phyloP scores from a whole-genome alignment of 2,113 vertebrate species.

The Semicossyphus pulcher region DNA sequence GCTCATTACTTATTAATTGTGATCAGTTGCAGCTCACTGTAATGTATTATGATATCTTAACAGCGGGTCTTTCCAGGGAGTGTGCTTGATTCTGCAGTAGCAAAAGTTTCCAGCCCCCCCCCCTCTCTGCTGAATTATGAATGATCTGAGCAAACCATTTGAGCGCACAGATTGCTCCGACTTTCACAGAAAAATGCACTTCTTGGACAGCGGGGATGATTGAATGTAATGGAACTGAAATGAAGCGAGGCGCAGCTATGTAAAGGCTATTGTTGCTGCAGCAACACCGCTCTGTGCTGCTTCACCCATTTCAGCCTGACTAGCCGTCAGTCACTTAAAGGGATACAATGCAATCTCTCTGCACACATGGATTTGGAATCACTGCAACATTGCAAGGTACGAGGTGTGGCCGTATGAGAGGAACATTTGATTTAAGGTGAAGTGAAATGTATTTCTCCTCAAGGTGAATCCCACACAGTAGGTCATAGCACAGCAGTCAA shows the following conservation, averaged over 20 bases:
- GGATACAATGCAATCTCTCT: conserved; percentile 40
- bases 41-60: not conserved
- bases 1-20: not conserved
- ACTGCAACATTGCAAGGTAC: not conserved
- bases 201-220: not conserved
- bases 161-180: not conserved
- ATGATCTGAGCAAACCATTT: not conserved
- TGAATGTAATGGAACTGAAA: conserved; percentile 28
- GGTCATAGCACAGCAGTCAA: not conserved
- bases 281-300: not conserved
- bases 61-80: not conserved
- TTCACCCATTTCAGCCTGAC: conserved; percentile 8
- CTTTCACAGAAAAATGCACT: conserved; percentile 16
- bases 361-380: conserved; percentile 12
- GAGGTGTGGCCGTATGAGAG: not conserved
- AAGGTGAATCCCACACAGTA: conserved; percentile 17
- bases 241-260: not conserved
- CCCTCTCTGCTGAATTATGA: conserved; percentile 2
- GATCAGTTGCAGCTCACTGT: not conserved
- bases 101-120: not conserved
- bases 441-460: conserved; percentile 31
- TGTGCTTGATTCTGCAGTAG: not conserved
- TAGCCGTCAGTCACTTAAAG: conserved; percentile 30
- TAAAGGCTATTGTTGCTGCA: conserved; percentile 13
- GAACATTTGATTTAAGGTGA: conserved; percentile 26